These are phyloP conservation scores for Atta colombica DNA, from an alignment of 1,140 invertebrate species.

Conservation along the genomic window DNA sequence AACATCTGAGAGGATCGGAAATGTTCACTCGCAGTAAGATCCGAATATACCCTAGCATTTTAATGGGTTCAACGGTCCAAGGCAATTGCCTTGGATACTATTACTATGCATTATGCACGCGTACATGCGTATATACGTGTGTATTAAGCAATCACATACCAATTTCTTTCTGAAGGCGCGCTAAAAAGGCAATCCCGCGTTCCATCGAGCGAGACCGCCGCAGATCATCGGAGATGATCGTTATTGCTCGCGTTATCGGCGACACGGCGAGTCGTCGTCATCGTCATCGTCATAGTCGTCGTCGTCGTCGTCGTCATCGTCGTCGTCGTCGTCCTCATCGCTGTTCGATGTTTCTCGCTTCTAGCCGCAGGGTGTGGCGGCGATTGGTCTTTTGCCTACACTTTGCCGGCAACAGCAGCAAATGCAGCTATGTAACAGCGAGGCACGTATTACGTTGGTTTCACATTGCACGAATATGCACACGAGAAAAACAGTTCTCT, in stretches of 20 bases:
- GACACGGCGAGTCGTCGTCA: constrained; percentile 8
- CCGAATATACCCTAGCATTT: constrained; percentile 3
- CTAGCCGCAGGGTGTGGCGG: constrained; percentile 70
- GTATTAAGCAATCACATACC: constrained; percentile 43
- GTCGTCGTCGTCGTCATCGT: background rate
- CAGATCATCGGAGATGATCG: constrained; percentile 32
- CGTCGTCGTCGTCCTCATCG: background rate
- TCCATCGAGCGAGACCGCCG: background rate
- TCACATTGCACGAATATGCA: background rate
- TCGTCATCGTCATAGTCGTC: background rate
- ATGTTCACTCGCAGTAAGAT: background rate
- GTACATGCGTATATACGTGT: background rate
- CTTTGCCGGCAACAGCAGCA: constrained; percentile 34
- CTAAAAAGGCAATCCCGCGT: constrained; percentile 45
- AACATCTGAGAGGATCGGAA: background rate
- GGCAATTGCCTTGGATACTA: constrained; percentile 40
- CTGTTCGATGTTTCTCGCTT: constrained; percentile 49
- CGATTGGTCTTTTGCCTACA: constrained; percentile 68
- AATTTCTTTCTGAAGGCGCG: constrained; percentile 36
- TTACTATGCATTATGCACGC: constrained; percentile 36
- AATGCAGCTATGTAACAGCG: constrained; percentile 22
- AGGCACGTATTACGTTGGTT: constrained; percentile 33
- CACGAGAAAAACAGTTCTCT: background rate
- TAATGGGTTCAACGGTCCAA: constrained; percentile 33
- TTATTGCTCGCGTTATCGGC: constrained; percentile 36